A percentile compares a stretch with the other conserved stretches of the same genome.
Conservation (phyloP, 2,113 vertebrate genomes). For the Channa maculata region DNA sequence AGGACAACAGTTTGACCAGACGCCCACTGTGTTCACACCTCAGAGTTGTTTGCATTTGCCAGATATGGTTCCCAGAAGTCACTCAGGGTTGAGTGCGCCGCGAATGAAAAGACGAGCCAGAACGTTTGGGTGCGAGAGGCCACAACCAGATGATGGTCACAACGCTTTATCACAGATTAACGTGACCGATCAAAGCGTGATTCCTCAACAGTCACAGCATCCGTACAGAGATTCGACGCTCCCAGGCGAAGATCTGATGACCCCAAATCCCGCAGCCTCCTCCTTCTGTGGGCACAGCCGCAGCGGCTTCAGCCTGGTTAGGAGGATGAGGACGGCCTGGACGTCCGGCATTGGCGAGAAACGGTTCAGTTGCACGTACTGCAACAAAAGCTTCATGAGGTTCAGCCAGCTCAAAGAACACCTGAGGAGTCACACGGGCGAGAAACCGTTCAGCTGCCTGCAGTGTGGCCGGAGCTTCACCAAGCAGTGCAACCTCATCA, state of each 20-base stretch:
- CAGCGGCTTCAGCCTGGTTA: slow-evolving; percentile 26
- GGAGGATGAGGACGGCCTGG: slow-evolving; percentile 67
- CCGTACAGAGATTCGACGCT: slow-evolving; percentile 18
- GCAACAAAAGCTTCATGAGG: slow-evolving; percentile 72
- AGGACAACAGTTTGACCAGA: slow-evolving; percentile 26
- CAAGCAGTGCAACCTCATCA: slow-evolving; percentile 80
- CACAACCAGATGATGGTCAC: slow-evolving; percentile 19
- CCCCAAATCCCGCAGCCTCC: not conserved
- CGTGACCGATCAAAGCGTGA: not conserved
- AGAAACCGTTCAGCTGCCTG: slow-evolving; percentile 78
- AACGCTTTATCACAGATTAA: slow-evolving; percentile 5
- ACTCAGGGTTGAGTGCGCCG: slow-evolving; percentile 11
- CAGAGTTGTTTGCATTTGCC: slow-evolving; percentile 31
- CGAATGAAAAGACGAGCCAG: slow-evolving; percentile 34
- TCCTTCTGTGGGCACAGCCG: slow-evolving; percentile 18
- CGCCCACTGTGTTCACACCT: slow-evolving; percentile 15
- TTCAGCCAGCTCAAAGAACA: slow-evolving; percentile 81
- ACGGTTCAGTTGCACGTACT: slow-evolving; percentile 77
- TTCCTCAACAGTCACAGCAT: slow-evolving; percentile 10
- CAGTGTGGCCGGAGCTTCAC: slow-evolving; percentile 81
- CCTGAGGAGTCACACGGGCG: slow-evolving; percentile 81
- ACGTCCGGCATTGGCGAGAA: slow-evolving; percentile 63
- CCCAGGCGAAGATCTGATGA: not conserved
- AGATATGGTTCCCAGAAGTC: slow-evolving; percentile 14
- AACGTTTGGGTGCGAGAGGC: slow-evolving; percentile 22